Percentiles rank a stretch among this genome's conserved stretches.
Conservation (phyloP, 2,113 vertebrate species). For the Charadrius vociferus region DNA sequence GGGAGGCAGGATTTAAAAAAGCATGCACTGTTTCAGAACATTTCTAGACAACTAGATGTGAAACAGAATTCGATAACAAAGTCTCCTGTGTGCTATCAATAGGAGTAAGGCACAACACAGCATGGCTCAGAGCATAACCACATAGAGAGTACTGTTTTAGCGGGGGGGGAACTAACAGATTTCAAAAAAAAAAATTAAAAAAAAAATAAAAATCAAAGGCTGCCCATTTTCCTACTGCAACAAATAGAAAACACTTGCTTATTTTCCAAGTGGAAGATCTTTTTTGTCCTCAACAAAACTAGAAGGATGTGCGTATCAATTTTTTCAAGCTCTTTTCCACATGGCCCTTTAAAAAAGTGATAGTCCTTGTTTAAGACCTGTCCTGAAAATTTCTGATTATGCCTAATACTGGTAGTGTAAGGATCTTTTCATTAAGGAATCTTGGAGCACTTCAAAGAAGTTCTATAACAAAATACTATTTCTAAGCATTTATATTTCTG, state of each 20-base stretch:
- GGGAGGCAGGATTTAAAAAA: neutral
- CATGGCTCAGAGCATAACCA: neutral
- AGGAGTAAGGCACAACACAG: neutral
- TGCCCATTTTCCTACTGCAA: neutral
- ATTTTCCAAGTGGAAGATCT: neutral
- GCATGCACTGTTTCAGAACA: neutral
- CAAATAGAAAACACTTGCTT: neutral
- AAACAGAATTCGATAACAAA: neutral
- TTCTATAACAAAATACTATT: neutral
- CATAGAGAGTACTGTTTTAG: neutral
- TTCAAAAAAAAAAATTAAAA: neutral
- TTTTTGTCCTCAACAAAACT: neutral
- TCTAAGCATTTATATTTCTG: neutral
- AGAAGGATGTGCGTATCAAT: neutral
- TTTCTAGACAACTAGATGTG: neutral
- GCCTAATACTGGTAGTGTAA: accelerated
- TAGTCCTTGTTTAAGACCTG: neutral
- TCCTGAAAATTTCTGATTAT: neutral
- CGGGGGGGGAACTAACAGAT: neutral
- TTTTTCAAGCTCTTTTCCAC: neutral
- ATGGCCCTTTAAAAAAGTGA: neutral
- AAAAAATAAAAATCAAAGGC: neutral
- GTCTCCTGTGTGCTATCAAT: neutral
- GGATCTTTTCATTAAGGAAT: neutral
- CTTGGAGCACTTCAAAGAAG: neutral